Conservation (phyloP, 2,113 vertebrate species). For the Trogon melanurus region DNA sequence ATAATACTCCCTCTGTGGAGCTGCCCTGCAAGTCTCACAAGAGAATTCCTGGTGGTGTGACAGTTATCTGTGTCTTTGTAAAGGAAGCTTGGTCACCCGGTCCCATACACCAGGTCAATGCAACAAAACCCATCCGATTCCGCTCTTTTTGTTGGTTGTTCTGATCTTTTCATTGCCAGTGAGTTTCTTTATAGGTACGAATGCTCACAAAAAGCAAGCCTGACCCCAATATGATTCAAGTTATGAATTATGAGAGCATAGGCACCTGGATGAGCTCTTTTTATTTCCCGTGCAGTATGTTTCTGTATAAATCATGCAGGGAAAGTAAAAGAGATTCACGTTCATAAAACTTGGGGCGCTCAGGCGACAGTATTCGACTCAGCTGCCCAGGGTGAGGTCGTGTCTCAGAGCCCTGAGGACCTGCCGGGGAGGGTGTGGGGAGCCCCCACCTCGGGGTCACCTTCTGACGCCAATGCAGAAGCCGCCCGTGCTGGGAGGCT, state of each 20-base stretch:
- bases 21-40: not conserved
- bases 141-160: not conserved
- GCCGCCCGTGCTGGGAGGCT: not conserved
- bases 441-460: accelerated
- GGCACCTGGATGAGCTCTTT: not conserved
- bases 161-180: not conserved
- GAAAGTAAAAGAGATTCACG: not conserved
- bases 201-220: not conserved
- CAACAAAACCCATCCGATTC: not conserved
- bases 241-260: not conserved
- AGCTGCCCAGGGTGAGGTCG: not conserved
- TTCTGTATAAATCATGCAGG: not conserved
- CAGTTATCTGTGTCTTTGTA: not conserved
- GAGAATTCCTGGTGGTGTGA: not conserved
- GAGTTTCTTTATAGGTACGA: not conserved
- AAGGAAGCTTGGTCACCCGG: not conserved
- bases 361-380: not conserved
- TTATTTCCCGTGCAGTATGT: not conserved
- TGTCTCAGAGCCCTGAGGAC: not conserved
- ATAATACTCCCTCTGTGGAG: not conserved
- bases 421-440: not conserved
- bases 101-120: not conserved
- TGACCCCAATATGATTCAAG: not conserved
- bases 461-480: not conserved
- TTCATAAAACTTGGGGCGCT: not conserved